Base-by-base conservation (phyloP, 2,797 vertebrate genomes). In the Oryzias dopingdopingensis region DNA sequence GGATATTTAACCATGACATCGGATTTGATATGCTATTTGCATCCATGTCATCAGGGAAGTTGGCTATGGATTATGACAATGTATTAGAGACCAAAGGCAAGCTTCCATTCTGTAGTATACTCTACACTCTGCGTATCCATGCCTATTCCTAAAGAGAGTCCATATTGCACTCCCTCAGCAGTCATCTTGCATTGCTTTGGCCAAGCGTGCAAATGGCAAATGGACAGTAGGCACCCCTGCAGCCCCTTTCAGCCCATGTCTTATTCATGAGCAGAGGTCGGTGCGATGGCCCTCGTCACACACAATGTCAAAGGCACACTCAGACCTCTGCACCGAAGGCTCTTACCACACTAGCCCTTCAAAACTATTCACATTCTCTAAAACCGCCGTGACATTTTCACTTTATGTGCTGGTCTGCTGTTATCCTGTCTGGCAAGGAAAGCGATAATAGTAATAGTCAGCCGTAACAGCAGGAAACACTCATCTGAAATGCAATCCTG, bases 161-260 rank as follows among this genome's bases (percentile, higher is more conserved):
- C 64, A 58, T 57, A 48, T 61, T 60, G 63, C 61, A 50, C 65
- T 83, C 82, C 79, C 77, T 76, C 79, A 72, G 58, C 80, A 65
- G 74, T 81, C 77, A 42, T 85, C 82, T 79, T 87, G 80, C 80
- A 63, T 73, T 74, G 76, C 79, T 85, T 83, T 87, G 86, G 75
- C 82, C 88, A 88, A 87, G 87, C 88, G 86, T 91, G 88, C 81
- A 89, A 89, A 88, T 88, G 82, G 87, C 85, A 90, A 91, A 88
- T 84, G 84, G 87, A 82, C 87, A 84, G 74, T 71, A 70, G 71
- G 61, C 58, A 42, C 67, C 81, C 83, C 72, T 29, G 59, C 60
- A 65, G 83, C 78, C 71, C 72, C 65, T 72, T 72, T 61, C 66
- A 50, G 52, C 60, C 74, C 76, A 90, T 92, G 87, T 83, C 86